phyloP scores from a whole-genome alignment of 2,797 vertebrate genomes.

The Syngnathus acus region DNA sequence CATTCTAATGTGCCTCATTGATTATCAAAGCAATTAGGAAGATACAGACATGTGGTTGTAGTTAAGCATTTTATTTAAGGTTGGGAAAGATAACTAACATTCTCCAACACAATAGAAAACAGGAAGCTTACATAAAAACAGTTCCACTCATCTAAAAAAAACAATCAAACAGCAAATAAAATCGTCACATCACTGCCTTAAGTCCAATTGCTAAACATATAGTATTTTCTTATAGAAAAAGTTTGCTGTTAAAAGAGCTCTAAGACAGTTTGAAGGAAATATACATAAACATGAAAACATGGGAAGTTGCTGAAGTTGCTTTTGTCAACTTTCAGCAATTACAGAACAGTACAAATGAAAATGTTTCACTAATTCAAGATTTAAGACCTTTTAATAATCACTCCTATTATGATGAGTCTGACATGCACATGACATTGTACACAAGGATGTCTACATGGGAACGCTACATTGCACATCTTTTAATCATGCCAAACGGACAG shows the following conservation, averaged over 20 bases:
- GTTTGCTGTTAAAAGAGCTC: conserved; percentile 46
- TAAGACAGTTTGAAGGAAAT: conserved; percentile 45
- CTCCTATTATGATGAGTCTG: neutral
- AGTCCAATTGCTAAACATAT: conserved; percentile 8
- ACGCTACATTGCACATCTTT: conserved; percentile 21
- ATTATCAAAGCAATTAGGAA: neutral
- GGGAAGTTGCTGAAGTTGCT: conserved; percentile 30
- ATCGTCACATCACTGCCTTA: conserved; percentile 21
- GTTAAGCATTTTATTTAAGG: neutral
- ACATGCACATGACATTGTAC: neutral
- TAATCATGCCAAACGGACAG: conserved; percentile 19
- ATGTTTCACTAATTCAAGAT: conserved; percentile 15
- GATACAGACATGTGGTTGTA: no score
- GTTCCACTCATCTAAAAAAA: conserved; percentile 5
- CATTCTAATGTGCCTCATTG: neutral
- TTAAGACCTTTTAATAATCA: neutral
- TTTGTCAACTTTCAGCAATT: conserved; percentile 14
- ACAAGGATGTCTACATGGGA: conserved; percentile 1
- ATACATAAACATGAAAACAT: conserved; percentile 13
- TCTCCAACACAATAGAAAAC: conserved; percentile 7
- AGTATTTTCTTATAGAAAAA: conserved; percentile 48
- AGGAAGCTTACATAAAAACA: neutral
- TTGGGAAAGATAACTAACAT: neutral
- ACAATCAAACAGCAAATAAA: conserved; percentile 7
- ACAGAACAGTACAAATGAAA: conserved; percentile 11